These are phyloP conservation scores for Anguilla japonica DNA, from an alignment of 2,113 vertebrate genomes.

Conservation along the genomic window DNA sequence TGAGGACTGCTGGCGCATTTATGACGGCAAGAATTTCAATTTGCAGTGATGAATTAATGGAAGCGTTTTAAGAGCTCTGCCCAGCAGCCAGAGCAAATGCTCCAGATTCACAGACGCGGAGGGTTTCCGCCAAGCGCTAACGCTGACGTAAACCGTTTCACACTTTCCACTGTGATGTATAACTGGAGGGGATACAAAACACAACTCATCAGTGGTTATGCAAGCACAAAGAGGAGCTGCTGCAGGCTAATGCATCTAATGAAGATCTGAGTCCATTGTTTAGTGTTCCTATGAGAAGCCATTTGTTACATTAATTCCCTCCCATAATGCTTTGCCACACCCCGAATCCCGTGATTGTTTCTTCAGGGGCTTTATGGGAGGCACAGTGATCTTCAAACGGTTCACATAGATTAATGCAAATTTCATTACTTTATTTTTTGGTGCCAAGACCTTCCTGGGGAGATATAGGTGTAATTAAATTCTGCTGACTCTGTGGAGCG, in stretches of 20 bases:
- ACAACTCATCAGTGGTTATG: too few species aligned
- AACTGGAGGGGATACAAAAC: background rate
- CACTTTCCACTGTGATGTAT: background rate
- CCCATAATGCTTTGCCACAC: background rate
- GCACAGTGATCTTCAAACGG: background rate
- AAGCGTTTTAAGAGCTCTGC: background rate
- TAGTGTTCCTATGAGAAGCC: background rate
- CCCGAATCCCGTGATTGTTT: background rate
- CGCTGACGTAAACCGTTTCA: background rate
- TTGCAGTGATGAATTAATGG: background rate
- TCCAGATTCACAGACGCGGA: background rate
- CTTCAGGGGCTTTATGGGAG: background rate
- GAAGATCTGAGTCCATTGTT: background rate
- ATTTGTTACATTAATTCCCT: background rate
- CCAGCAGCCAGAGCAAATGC: background rate
- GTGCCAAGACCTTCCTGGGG: background rate
- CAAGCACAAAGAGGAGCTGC: background rate
- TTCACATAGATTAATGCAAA: background rate
- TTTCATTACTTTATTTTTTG: background rate
- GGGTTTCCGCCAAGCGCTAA: background rate
- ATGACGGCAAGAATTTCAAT: background rate
- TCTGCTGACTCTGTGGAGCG: background rate
- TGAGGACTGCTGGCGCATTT: background rate
- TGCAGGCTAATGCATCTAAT: background rate
- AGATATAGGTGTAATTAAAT: background rate